Evolutionary conservation across 1,140 invertebrate genomes (phyloP).

Genomic region (Hypsibius dujardini): DNA sequence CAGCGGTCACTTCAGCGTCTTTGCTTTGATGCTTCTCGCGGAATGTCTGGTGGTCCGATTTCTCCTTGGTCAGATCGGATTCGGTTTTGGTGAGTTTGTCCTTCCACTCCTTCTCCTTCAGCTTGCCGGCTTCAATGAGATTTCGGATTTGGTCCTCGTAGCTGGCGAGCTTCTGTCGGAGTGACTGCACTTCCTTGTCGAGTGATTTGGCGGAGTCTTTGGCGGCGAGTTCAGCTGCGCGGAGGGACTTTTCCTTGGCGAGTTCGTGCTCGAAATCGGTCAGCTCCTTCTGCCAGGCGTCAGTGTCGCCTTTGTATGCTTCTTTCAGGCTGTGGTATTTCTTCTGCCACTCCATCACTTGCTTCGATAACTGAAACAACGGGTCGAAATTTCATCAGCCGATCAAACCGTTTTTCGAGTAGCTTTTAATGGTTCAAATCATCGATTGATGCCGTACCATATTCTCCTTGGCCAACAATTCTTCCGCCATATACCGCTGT

Average conservation of each 20-base stretch:
- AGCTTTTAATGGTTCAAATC: too few relatives aligned
- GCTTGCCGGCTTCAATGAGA: slow-evolving; percentile 24
- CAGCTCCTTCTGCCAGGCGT: slow-evolving; percentile 16
- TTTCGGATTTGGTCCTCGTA: slow-evolving; percentile 16
- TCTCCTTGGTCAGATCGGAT: slow-evolving; percentile 41
- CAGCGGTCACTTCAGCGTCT: slow-evolving; percentile 13
- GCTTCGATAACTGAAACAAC: neutral
- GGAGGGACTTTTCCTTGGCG: neutral
- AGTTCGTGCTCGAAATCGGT: slow-evolving; percentile 6
- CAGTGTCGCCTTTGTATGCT: slow-evolving; percentile 13
- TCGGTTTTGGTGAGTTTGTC: slow-evolving; percentile 46
- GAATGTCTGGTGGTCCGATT: slow-evolving; percentile 22
- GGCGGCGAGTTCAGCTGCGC: neutral
- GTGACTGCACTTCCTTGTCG: neutral
- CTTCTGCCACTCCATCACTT: slow-evolving; percentile 13
- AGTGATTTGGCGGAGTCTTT: neutral
- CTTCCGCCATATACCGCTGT: slow-evolving; percentile 15
- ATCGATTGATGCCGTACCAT: neutral
- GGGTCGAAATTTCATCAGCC: neutral
- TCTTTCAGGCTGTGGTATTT: slow-evolving; percentile 15
- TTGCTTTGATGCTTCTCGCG: neutral
- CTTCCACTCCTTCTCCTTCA: slow-evolving; percentile 36
- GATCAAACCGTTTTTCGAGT: too few relatives aligned
- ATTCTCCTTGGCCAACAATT: slow-evolving; percentile 8
- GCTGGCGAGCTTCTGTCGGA: neutral